phyloP scores from a whole-genome alignment of 2,888 invertebrate species.

The Anoncus sp. region DNA sequence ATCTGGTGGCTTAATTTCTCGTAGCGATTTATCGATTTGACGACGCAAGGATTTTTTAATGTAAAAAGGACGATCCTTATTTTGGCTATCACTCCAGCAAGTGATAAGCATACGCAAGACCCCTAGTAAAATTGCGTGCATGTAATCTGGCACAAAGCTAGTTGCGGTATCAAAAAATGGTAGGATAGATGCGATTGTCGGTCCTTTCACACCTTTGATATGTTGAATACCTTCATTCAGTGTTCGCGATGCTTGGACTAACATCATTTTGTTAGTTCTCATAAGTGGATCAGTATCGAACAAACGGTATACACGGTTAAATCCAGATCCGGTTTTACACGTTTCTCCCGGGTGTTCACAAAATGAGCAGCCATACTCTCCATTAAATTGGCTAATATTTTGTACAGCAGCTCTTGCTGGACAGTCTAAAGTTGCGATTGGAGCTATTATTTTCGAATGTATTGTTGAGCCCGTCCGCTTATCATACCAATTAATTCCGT shows the following conservation, averaged over 20 bases:
- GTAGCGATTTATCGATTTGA: conserved; percentile 20
- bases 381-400: conserved; percentile 52
- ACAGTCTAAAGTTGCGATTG: conserved; percentile 27
- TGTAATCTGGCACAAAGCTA: conserved; percentile 35
- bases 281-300: too few species aligned
- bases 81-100: conserved; percentile 5
- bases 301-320: conserved; percentile 3
- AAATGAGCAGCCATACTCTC: conserved; percentile 50
- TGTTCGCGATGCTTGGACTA: not conserved
- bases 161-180: conserved; percentile 34
- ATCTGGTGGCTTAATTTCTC: conserved; percentile 37
- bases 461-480: too few species aligned
- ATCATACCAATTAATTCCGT: conserved; percentile 37
- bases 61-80: conserved; percentile 21
- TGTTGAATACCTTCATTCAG: not conserved
- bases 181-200: conserved; percentile 1
- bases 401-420: conserved; percentile 48
- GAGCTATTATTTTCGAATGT: conserved; percentile 25
- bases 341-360: conserved; percentile 52
- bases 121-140: conserved; percentile 19
- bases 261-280: too few species aligned
- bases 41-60: conserved; percentile 26
- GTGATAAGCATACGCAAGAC: conserved; percentile 5
- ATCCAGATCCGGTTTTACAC: conserved; percentile 28
- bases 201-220: conserved; percentile 48